Base-by-base conservation (phyloP, 1,140 invertebrate species). In the Drosophila neocordata region DNA sequence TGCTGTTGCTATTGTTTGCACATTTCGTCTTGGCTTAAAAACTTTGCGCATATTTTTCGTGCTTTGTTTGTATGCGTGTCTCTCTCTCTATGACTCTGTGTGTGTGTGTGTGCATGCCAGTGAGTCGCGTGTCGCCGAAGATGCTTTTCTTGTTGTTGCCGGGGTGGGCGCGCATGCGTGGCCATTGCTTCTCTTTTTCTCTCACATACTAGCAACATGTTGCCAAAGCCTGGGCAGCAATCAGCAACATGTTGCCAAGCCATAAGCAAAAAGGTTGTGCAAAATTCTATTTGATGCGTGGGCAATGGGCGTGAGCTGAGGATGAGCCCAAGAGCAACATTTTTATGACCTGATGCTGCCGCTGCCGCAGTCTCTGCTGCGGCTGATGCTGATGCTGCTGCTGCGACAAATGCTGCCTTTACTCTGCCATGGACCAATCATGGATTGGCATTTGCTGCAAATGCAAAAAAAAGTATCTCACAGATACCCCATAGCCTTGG, bases 71-170 rank as follows among this genome's bases (percentile, higher is more conserved):
- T 44, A 6, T 48, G 13, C 18, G 22, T 24, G 22, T 24, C 22
- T 24, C 22, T 24, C 41, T 48, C 15, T 48, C 3, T 18, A 7
- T 13, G 2, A 18, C n/a, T n/a, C n/a, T n/a, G 5, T 57, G 22
- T 52, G 20, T 64, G 27, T 64, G 48, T 27, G 22, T 51, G 57
- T 55, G 34, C 34, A 20, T 69, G 41, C 13, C n/a, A 20, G 31
- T 56, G 69, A 77, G 79, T 82, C 79, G 79, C 79, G 79, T 82
- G 79, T 75, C 79, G 37, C 63, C 52, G 62, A 48, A 82, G 74
- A 82, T 82, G 74, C 68, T 82, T 78, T 59, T 9, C 27, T 7
- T 15, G 38, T 7, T 41, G 55, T 55, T 41, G 35, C 13, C 67
- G 35, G n/a, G 27, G 41, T 15, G 22, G 64, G 37, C 62, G 41